These are phyloP conservation scores for Prolemur simus DNA, from an alignment of 2,113 vertebrate species.

Conservation along the genomic window DNA sequence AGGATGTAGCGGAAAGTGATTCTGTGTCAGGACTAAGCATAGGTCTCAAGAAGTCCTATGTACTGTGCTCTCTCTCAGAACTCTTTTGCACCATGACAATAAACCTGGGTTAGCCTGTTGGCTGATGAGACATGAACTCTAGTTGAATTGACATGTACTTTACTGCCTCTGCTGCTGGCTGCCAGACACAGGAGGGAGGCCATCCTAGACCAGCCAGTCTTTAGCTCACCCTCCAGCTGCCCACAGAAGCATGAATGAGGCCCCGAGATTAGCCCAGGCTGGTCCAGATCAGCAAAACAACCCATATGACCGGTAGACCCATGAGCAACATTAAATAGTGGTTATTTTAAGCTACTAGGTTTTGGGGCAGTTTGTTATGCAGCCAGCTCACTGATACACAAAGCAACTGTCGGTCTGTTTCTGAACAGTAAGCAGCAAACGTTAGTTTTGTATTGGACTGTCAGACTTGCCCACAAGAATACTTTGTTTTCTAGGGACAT, in stretches of 20 bases:
- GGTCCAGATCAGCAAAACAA: neutral
- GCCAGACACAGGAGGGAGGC: neutral
- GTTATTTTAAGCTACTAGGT: neutral
- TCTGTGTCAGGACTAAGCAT: neutral
- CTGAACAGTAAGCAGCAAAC: neutral
- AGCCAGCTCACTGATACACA: neutral
- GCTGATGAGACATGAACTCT: neutral
- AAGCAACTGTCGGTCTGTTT: neutral
- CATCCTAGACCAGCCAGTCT: neutral
- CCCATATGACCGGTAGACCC: neutral
- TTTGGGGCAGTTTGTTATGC: neutral
- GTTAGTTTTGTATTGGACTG: neutral
- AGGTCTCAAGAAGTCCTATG: neutral
- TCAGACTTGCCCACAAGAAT: neutral
- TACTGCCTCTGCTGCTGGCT: neutral
- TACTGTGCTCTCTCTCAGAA: neutral
- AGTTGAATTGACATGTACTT: no score
- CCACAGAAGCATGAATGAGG: neutral
- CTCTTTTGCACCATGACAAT: neutral
- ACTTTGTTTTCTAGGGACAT: neutral
- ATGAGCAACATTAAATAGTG: neutral
- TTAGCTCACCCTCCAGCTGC: neutral
- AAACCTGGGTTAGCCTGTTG: neutral
- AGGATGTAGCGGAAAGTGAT: neutral
- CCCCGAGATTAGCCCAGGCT: neutral